Percentiles rank a stretch among this genome's conserved stretches.
phyloP scores from a whole-genome alignment of 2,888 invertebrate genomes.

The Eristalis arbustorum region DNA sequence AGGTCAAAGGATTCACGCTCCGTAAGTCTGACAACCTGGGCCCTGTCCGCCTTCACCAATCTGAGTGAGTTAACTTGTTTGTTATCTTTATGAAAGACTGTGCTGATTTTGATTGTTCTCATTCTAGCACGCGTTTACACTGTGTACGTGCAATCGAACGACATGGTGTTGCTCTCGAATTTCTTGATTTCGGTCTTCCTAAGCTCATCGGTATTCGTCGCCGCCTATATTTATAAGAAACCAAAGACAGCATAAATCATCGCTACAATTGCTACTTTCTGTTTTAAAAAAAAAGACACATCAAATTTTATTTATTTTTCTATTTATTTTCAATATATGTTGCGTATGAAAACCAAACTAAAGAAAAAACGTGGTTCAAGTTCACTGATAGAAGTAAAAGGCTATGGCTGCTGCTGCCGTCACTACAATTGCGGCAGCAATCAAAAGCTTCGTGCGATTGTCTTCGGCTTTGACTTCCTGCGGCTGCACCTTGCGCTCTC shows the following conservation, averaged over 20 bases:
- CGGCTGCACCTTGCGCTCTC: constrained; percentile 79
- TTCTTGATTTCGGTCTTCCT: constrained; percentile 86
- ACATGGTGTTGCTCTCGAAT: constrained; percentile 86
- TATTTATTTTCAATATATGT: constrained; percentile 27
- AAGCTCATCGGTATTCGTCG: constrained; percentile 86
- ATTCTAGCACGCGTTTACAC: constrained; percentile 88
- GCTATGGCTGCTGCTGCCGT: constrained; percentile 74
- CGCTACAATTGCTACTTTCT: background rate
- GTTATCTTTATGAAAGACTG: background rate
- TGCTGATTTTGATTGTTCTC: background rate
- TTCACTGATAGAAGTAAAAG: constrained; percentile 75
- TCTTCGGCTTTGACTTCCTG: constrained; percentile 67
- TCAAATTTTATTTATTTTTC: constrained; percentile 35
- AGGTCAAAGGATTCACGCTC: constrained; percentile 87
- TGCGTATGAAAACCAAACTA: constrained; percentile 20
- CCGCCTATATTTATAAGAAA: constrained; percentile 86
- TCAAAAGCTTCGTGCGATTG: constrained; percentile 73
- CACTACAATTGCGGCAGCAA: constrained; percentile 69
- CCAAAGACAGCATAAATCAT: constrained; percentile 74
- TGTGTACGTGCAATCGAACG: constrained; percentile 89
- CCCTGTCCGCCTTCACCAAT: constrained; percentile 90
- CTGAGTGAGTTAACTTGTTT: constrained; percentile 83
- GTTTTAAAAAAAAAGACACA: constrained; percentile 32
- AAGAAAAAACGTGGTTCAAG: background rate
- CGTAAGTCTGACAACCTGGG: constrained; percentile 90